phyloP scores from a whole-genome alignment of 2,888 invertebrate species.

The Nebria brevicollis region DNA sequence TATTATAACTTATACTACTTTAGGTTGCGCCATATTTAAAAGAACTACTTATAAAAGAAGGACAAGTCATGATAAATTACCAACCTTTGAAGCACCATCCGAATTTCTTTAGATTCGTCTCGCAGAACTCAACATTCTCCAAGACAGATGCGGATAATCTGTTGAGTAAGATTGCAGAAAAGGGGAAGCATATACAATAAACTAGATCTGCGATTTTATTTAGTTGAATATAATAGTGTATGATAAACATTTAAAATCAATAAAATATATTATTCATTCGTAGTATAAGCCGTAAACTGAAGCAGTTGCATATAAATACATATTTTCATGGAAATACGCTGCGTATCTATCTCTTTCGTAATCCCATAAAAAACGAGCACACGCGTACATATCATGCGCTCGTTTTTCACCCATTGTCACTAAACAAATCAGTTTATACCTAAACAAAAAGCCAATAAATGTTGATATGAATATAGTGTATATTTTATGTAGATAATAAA shows the following conservation, averaged over 20 bases:
- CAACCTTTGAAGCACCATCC: conserved; percentile 71
- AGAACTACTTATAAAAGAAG: conserved; percentile 72
- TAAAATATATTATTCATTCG: conserved; percentile 69
- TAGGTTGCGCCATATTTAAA: conserved; percentile 75
- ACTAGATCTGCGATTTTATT: not conserved
- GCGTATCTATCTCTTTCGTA: conserved; percentile 72
- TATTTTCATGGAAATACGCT: conserved; percentile 70
- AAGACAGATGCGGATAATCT: conserved; percentile 69
- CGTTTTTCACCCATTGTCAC: conserved; percentile 75
- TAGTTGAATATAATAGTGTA: conserved; percentile 62
- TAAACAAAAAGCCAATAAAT: conserved; percentile 59
- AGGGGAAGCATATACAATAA: conserved; percentile 59
- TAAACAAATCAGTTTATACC: conserved; percentile 72
- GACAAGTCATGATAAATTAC: conserved; percentile 74
- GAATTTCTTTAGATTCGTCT: conserved; percentile 75
- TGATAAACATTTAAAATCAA: conserved; percentile 66
- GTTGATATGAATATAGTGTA: not conserved
- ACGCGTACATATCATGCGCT: conserved; percentile 71
- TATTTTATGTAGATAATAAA: not conserved
- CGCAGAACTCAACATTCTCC: conserved; percentile 70
- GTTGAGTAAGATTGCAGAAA: conserved; percentile 69
- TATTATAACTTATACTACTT: conserved; percentile 33
- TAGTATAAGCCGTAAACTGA: conserved; percentile 76
- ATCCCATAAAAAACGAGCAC: conserved; percentile 77
- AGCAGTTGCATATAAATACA: conserved; percentile 71